phyloP scores from a whole-genome alignment of 2,113 vertebrate species.

The Centropus unirufus region DNA sequence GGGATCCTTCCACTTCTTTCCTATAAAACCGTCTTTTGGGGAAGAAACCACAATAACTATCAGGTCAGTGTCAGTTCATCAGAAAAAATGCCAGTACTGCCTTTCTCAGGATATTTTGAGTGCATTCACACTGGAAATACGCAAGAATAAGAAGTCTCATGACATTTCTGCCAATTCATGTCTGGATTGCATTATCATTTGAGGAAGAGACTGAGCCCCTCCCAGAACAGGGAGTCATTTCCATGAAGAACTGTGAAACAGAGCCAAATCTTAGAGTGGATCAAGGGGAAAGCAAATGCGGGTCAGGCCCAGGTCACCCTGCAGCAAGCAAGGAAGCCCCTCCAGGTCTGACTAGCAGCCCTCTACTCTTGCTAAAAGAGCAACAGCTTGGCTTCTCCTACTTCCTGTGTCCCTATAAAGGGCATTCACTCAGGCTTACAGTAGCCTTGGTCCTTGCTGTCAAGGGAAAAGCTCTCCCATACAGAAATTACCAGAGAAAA shows the following conservation, averaged over 20 bases:
- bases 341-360: not conserved
- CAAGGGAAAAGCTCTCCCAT: not conserved
- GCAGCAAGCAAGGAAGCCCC: not conserved
- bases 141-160: conserved; percentile 55
- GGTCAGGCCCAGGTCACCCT: not conserved
- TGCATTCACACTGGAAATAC: conserved; percentile 46
- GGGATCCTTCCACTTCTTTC: not conserved
- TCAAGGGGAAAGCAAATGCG: accelerated
- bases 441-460: not conserved
- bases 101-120: conserved; percentile 69
- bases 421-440: not conserved
- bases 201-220: not conserved
- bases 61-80: conserved; percentile 66
- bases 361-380: not conserved
- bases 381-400: not conserved
- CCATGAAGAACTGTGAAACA: conserved; percentile 5
- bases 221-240: conserved; percentile 36
- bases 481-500: not conserved
- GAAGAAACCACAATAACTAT: conserved; percentile 43
- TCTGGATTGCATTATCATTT: conserved; percentile 67
- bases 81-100: conserved; percentile 57
- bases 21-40: not conserved
- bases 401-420: not conserved
- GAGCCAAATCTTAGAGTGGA: not conserved
- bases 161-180: conserved; percentile 60